Percentiles rank a stretch among this genome's conserved stretches.
Conservation (phyloP, 2,797 vertebrate genomes). For the Numenius phaeopus region DNA sequence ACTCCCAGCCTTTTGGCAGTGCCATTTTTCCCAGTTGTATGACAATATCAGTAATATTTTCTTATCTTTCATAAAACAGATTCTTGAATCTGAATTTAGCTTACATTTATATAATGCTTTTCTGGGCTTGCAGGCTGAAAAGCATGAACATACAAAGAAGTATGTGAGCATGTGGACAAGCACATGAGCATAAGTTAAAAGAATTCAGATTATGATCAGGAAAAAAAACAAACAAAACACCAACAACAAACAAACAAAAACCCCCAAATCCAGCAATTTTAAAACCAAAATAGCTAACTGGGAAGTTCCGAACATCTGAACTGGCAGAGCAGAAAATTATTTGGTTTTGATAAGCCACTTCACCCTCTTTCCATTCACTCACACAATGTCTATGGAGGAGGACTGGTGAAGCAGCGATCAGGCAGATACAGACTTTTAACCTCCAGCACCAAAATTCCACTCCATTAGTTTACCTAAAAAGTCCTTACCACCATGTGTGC, state of each 20-base stretch:
- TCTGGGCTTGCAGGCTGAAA: background rate
- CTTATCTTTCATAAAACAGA: background rate
- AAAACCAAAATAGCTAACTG: background rate
- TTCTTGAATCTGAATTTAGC: background rate
- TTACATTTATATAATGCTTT: background rate
- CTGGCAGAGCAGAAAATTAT: background rate
- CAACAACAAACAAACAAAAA: background rate
- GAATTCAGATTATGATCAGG: background rate
- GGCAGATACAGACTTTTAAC: background rate
- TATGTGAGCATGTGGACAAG: background rate
- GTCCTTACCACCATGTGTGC: background rate
- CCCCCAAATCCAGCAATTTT: background rate
- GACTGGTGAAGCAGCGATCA: background rate
- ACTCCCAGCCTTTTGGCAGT: background rate
- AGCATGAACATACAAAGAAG: rapidly evolving
- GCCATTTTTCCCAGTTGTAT: background rate
- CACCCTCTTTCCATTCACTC: background rate
- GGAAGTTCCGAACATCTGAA: background rate
- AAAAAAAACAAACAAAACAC: too few species aligned
- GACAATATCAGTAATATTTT: background rate
- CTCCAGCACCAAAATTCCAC: background rate
- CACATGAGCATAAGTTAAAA: background rate
- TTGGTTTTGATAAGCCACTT: background rate
- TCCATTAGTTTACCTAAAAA: background rate
- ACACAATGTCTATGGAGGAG: rapidly evolving